Conservation (phyloP, 2,797 vertebrate species). For the Aphelocoma californica region DNA sequence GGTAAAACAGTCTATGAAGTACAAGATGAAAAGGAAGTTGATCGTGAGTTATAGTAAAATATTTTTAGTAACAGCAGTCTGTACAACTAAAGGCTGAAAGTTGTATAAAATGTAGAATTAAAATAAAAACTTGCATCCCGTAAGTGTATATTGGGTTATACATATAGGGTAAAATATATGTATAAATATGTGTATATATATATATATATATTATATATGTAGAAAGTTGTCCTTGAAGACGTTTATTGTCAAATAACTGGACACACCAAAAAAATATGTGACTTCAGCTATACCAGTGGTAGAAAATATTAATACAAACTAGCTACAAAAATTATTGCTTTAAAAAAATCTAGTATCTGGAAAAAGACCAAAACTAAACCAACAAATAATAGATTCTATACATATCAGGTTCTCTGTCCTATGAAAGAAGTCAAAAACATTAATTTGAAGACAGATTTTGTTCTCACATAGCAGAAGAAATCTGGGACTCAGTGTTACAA, state of each 20-base stretch:
- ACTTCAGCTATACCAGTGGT: neutral
- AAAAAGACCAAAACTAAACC: neutral
- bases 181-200: too few relatives aligned
- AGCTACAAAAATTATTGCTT: neutral
- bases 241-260: neutral
- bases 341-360: neutral
- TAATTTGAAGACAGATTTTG: neutral
- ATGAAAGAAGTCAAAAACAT: neutral
- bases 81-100: neutral
- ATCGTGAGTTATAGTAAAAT: neutral
- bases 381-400: neutral
- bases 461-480: neutral
- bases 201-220: neutral
- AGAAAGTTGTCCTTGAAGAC: slow-evolving; percentile 1
- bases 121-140: neutral
- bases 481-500: neutral
- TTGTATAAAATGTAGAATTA: slow-evolving; percentile 12
- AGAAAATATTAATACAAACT: neutral
- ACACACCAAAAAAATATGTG: neutral
- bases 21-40: slow-evolving; percentile 10
- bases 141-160: neutral
- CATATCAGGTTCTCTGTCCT: fast-evolving
- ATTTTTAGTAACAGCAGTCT: slow-evolving; percentile 5
- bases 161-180: neutral
- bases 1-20: neutral